Evolutionary conservation across 1,140 invertebrate genomes (phyloP).

Genomic region (Riptortus pedestris): DNA sequence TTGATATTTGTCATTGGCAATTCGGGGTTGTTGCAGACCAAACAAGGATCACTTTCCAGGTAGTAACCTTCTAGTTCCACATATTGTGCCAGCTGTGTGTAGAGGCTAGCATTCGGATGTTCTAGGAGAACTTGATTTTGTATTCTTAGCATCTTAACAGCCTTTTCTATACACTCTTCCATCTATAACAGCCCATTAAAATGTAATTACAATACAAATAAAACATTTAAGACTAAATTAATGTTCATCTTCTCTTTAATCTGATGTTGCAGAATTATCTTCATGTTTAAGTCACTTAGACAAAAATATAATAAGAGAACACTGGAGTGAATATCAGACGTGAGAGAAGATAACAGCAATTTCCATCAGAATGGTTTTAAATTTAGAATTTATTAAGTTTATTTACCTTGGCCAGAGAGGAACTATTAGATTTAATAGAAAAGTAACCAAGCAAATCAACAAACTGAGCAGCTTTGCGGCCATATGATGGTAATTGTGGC

Average conservation of each 20-base stretch:
- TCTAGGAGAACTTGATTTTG: slow-evolving; percentile 80
- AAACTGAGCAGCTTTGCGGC: slow-evolving; percentile 88
- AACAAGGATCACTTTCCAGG: slow-evolving; percentile 89
- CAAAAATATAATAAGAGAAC: too few species aligned
- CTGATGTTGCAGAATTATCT: too few species aligned
- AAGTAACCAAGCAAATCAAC: slow-evolving; percentile 92
- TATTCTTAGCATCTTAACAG: slow-evolving; percentile 68
- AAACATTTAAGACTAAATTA: too few species aligned
- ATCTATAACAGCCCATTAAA: slow-evolving; percentile 46
- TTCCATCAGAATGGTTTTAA: too few species aligned
- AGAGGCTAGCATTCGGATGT: slow-evolving; percentile 89
- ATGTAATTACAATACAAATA: slow-evolving; percentile 9
- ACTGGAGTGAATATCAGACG: too few species aligned
- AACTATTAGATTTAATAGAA: slow-evolving; percentile 51
- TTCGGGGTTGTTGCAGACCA: slow-evolving; percentile 96
- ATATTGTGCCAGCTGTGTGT: slow-evolving; percentile 80
- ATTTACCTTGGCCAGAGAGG: neutral
- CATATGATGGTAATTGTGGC: slow-evolving; percentile 81
- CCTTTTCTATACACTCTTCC: slow-evolving; percentile 70
- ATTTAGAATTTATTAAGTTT: too few species aligned
- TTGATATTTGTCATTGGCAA: slow-evolving; percentile 86
- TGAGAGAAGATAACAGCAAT: too few species aligned
- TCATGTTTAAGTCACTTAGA: too few species aligned
- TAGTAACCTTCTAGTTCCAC: slow-evolving; percentile 94
- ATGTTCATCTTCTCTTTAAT: too few species aligned